These are phyloP conservation scores for Clupea harengus DNA, from an alignment of 2,113 vertebrate species.

Conservation along the genomic window DNA sequence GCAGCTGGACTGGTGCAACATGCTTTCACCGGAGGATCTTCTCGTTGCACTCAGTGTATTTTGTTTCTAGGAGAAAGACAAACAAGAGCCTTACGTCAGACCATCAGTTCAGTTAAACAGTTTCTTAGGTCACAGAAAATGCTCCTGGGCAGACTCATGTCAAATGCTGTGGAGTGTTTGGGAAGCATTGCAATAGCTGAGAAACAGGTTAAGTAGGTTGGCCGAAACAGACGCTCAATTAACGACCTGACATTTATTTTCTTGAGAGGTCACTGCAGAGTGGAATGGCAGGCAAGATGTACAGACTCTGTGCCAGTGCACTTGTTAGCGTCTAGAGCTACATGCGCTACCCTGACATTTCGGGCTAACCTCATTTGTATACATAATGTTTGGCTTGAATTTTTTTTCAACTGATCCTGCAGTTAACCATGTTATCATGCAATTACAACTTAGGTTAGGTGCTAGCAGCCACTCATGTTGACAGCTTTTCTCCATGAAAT, in stretches of 20 bases:
- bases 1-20: conserved; percentile 15
- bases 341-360: background rate
- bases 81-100: background rate
- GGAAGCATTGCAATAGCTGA: background rate
- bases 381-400: background rate
- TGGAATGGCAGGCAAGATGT: background rate
- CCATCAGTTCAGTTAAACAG: background rate
- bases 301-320: background rate
- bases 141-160: background rate
- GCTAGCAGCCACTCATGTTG: background rate
- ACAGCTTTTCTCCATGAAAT: background rate
- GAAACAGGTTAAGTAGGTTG: background rate
- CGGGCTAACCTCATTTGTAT: background rate
- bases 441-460: background rate
- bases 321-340: background rate
- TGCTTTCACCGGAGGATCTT: background rate
- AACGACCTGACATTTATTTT: background rate
- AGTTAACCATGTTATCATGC: conserved; percentile 4
- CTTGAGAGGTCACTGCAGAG: background rate
- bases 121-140: background rate
- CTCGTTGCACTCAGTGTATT: background rate
- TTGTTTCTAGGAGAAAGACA: background rate
- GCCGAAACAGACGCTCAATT: background rate
- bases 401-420: background rate
- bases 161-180: background rate